A percentile compares a stretch with the other conserved stretches of the same genome.
phyloP scores from a whole-genome alignment of 2,888 invertebrate genomes.

The Amphimallon solstitiale region DNA sequence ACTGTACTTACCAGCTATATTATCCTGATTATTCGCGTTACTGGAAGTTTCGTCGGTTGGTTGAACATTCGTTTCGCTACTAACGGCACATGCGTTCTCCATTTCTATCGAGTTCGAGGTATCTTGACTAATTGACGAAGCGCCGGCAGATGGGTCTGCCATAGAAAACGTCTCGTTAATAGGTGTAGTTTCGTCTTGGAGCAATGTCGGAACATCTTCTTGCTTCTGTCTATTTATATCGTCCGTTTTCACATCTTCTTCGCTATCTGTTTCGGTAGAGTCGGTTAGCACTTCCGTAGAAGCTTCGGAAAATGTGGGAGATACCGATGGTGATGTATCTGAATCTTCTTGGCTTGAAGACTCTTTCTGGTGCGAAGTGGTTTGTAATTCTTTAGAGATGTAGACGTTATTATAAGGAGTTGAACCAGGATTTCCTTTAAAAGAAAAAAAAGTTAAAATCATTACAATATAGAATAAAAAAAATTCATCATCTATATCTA shows the following conservation, averaged over 20 bases:
- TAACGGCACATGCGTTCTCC: background rate
- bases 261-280: slow-evolving; percentile 43
- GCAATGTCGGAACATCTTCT: background rate
- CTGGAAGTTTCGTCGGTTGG: background rate
- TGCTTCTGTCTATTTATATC: background rate
- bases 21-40: background rate
- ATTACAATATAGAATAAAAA: no score
- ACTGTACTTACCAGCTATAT: slow-evolving; percentile 3
- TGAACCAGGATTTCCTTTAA: slow-evolving; percentile 59
- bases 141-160: background rate
- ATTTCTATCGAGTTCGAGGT: slow-evolving; percentile 1
- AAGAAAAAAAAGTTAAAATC: slow-evolving; percentile 6
- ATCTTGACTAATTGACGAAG: background rate
- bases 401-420: slow-evolving; percentile 63
- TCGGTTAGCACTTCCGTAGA: slow-evolving; percentile 50
- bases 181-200: background rate
- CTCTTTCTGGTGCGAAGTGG: slow-evolving; percentile 28
- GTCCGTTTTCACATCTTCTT: slow-evolving; percentile 14
- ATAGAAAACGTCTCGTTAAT: background rate
- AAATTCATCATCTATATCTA: no score
- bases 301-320: slow-evolving; percentile 55
- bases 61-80: background rate
- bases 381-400: slow-evolving; percentile 52
- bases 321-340: slow-evolving; percentile 55
- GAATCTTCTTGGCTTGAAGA: slow-evolving; percentile 38